These are phyloP conservation scores for Tigriopus japonicus DNA, from an alignment of 1,140 invertebrate genomes.

Conservation along the genomic window DNA sequence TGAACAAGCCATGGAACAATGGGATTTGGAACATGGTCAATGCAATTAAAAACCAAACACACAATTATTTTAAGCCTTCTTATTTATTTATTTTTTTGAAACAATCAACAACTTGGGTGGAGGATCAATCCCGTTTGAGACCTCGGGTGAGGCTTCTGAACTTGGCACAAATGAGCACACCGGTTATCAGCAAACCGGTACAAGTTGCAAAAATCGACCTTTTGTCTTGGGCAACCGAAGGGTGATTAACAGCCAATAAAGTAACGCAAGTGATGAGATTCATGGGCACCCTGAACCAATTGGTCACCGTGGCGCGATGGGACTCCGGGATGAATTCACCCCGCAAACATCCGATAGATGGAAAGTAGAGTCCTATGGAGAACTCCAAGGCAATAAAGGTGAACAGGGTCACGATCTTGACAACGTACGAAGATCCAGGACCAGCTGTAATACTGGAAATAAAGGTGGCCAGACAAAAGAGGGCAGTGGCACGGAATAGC, in stretches of 20 bases:
- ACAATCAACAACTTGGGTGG: too few relatives aligned
- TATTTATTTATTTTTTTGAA: too few relatives aligned
- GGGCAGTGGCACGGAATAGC: conserved; percentile 22
- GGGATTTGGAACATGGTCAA: too few relatives aligned
- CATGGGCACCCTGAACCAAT: conserved; percentile 38
- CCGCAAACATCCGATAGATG: conserved; percentile 38
- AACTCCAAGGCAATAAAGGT: conserved; percentile 43
- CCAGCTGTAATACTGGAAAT: conserved; percentile 22
- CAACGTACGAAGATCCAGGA: background rate
- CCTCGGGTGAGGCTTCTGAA: background rate
- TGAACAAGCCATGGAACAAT: too few relatives aligned
- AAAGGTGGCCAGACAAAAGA: conserved; percentile 22
- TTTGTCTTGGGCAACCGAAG: conserved; percentile 27
- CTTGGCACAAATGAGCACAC: background rate
- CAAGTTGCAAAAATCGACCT: conserved; percentile 29
- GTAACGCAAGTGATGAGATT: conserved; percentile 37
- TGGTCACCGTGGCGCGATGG: conserved; percentile 36
- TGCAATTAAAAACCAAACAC: too few relatives aligned
- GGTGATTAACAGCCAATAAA: conserved; percentile 31
- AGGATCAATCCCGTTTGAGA: too few relatives aligned
- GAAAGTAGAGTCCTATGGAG: conserved; percentile 31
- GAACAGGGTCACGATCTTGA: conserved; percentile 30
- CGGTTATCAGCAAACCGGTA: conserved; percentile 20
- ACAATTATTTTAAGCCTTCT: too few relatives aligned
- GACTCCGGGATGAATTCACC: conserved; percentile 44